These are phyloP conservation scores for Oceanodroma leucorhoa DNA, from an alignment of 2,797 vertebrate genomes.

Conservation along the genomic window DNA sequence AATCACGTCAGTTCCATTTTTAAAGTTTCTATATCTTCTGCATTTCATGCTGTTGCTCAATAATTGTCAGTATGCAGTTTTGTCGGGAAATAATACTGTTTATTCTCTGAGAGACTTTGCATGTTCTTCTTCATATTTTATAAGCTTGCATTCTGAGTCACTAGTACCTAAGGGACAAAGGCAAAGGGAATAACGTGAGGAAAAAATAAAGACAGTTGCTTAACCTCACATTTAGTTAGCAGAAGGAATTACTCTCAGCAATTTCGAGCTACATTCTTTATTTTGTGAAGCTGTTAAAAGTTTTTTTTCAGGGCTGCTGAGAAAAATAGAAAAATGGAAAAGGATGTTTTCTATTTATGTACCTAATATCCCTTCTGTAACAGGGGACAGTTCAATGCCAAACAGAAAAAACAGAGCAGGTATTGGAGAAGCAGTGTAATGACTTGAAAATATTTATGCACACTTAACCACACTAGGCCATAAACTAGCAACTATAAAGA, in stretches of 20 bases:
- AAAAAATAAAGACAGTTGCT: slow-evolving; percentile 21
- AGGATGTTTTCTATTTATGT: neutral
- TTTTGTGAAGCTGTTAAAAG: neutral
- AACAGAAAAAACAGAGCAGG: neutral
- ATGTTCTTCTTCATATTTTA: slow-evolving; percentile 53
- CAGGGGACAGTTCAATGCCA: neutral
- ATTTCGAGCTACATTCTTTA: neutral
- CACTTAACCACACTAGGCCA: neutral
- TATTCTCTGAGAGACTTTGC: slow-evolving; percentile 36
- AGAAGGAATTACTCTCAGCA: neutral
- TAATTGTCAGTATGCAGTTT: slow-evolving; percentile 10
- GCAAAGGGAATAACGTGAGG: neutral
- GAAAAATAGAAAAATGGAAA: neutral
- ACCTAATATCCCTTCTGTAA: neutral
- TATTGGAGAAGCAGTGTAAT: neutral
- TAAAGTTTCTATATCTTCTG: slow-evolving; percentile 19
- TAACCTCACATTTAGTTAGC: neutral
- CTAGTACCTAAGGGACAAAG: slow-evolving; percentile 3
- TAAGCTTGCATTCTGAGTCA: slow-evolving; percentile 43
- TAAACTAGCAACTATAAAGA: neutral
- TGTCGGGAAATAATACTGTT: slow-evolving; percentile 50
- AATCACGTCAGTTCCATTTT: slow-evolving; percentile 26
- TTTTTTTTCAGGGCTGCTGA: neutral
- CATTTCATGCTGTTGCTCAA: slow-evolving; percentile 13
- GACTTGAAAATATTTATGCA: neutral